These are phyloP conservation scores for Polyommatus icarus DNA, from an alignment of 2,888 invertebrate species.

Conservation along the genomic window DNA sequence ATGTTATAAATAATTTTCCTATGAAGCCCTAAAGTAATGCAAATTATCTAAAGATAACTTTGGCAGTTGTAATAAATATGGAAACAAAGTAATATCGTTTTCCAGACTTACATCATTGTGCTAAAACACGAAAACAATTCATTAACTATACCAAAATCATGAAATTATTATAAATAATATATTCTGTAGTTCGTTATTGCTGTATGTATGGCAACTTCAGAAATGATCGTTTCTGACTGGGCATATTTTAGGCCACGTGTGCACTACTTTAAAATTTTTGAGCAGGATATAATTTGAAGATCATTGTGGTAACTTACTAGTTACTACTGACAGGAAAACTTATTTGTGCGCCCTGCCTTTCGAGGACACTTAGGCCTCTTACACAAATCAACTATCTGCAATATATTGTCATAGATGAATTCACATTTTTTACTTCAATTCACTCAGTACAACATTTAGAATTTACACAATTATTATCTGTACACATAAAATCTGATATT, in stretches of 20 bases:
- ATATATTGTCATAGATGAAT: neutral
- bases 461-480: neutral
- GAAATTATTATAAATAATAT: neutral
- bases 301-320: neutral
- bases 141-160: neutral
- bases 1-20: too few relatives aligned
- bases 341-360: neutral
- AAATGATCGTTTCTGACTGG: neutral
- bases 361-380: neutral
- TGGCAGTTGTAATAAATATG: constrained; percentile 9
- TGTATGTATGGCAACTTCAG: neutral
- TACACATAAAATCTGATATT: neutral
- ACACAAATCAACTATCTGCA: neutral
- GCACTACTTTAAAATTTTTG: neutral
- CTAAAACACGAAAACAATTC: neutral
- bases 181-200: neutral
- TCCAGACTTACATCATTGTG: neutral
- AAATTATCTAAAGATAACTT: neutral
- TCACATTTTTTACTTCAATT: neutral
- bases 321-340: neutral
- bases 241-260: neutral
- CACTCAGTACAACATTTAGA: constrained; percentile 14
- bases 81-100: neutral
- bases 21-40: neutral
- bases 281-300: neutral